Evolutionary conservation across 2,888 invertebrate species (phyloP).

Genomic region (Laothoe populi): DNA sequence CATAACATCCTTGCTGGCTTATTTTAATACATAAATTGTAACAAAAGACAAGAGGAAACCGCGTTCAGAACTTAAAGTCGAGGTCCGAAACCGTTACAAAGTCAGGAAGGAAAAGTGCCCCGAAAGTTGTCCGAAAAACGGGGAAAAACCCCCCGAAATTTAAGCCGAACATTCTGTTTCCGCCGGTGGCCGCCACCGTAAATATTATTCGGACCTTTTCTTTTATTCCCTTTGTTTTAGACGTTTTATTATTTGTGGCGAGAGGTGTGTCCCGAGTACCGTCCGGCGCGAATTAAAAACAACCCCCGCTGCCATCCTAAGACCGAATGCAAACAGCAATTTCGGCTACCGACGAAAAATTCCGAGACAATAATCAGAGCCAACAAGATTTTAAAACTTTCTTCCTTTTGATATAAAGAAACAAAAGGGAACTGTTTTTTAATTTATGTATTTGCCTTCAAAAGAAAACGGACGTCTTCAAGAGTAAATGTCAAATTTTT

Average conservation of each 20-base stretch:
- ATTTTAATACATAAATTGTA: slow-evolving; percentile 68
- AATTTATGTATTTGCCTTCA: slow-evolving; percentile 65
- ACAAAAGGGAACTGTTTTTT: slow-evolving; percentile 59
- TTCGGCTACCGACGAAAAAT: slow-evolving; percentile 32
- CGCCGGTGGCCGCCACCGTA: slow-evolving; percentile 65
- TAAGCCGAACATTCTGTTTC: slow-evolving; percentile 72
- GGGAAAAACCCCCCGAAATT: slow-evolving; percentile 71
- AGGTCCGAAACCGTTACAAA: slow-evolving; percentile 69
- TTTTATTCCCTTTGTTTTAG: slow-evolving; percentile 78
- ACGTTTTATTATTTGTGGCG: slow-evolving; percentile 71
- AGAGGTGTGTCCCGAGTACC: slow-evolving; percentile 41
- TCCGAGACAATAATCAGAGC: slow-evolving; percentile 59
- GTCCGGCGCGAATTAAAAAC: slow-evolving; percentile 29
- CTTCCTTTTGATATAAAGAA: slow-evolving; percentile 64
- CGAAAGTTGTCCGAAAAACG: slow-evolving; percentile 66
- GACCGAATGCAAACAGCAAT: slow-evolving; percentile 23
- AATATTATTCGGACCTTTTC: slow-evolving; percentile 77
- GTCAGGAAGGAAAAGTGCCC: slow-evolving; percentile 76
- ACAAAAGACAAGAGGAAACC: slow-evolving; percentile 69
- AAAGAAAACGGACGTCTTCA: slow-evolving; percentile 59
- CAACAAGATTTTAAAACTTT: slow-evolving; percentile 72
- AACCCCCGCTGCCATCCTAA: neutral
- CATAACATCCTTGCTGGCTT: slow-evolving; percentile 63
- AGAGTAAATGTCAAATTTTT: slow-evolving; percentile 73
- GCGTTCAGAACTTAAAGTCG: slow-evolving; percentile 65